Percentiles rank a stretch among this genome's conserved stretches.
These are phyloP conservation scores for Drosophila azteca DNA, from an alignment of 1,140 invertebrate genomes.

Conservation along the genomic window DNA sequence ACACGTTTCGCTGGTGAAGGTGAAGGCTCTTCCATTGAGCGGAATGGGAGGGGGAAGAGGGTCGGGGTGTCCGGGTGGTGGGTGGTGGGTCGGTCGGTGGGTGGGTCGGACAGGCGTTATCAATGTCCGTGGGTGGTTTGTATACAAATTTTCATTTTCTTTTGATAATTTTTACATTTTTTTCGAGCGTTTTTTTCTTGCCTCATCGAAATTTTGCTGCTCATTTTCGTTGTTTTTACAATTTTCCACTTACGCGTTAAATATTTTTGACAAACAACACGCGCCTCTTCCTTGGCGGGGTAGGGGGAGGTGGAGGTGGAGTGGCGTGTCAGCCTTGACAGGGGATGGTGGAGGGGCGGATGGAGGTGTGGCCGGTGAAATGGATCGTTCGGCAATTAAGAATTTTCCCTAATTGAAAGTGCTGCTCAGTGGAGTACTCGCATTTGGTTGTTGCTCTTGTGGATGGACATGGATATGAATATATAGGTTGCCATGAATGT, in stretches of 20 bases:
- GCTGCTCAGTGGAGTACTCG: neutral
- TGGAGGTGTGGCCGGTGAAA: slow-evolving; percentile 5
- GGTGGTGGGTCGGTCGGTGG: slow-evolving; percentile 2
- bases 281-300: slow-evolving; percentile 18
- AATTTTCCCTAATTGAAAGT: slow-evolving; percentile 25
- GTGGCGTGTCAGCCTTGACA: neutral
- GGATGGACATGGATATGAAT: no score
- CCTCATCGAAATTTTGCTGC: slow-evolving; percentile 38
- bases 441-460: no score
- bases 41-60: neutral
- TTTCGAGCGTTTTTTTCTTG: slow-evolving; percentile 28
- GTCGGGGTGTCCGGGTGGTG: no score
- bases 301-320: slow-evolving; percentile 1
- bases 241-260: slow-evolving; percentile 69
- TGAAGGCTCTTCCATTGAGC: slow-evolving; percentile 14
- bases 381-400: slow-evolving; percentile 39
- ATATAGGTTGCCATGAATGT: no score
- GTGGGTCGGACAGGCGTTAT: slow-evolving; percentile 45
- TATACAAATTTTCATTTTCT: slow-evolving; percentile 49
- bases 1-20: slow-evolving; percentile 64
- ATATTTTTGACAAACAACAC: slow-evolving; percentile 69
- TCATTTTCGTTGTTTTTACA: slow-evolving; percentile 45
- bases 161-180: slow-evolving; percentile 67
- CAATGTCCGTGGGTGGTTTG: slow-evolving; percentile 59
- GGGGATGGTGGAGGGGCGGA: neutral